Conservation (phyloP, 2,888 invertebrate genomes). For the Hyposoter didymator region DNA sequence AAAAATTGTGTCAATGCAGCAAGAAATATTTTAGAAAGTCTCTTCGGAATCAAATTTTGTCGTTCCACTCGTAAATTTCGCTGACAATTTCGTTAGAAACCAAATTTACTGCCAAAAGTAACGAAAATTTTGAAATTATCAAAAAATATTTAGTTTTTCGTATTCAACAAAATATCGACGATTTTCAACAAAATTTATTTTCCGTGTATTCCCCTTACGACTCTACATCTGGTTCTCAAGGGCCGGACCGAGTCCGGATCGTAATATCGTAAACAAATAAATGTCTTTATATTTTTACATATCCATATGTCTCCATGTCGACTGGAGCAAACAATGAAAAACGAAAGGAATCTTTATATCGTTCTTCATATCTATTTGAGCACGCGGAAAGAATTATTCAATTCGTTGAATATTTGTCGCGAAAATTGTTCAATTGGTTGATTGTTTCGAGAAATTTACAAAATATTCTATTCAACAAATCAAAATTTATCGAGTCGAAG, state of each 20-base stretch:
- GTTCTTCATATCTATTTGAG: not conserved
- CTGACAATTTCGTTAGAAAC: too few species aligned
- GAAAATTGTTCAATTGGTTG: not conserved
- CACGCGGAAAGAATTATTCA: not conserved
- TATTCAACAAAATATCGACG: too few species aligned
- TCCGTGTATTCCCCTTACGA: slow-evolving; percentile 43
- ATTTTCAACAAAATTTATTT: too few species aligned
- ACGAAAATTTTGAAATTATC: too few species aligned
- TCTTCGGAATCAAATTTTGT: too few species aligned
- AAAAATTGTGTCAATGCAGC: too few species aligned
- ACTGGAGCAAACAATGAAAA: not conserved
- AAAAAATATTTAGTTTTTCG: too few species aligned
- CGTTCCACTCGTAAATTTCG: too few species aligned
- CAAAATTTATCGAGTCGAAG: not conserved
- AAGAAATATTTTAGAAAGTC: too few species aligned
- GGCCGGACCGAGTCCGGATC: slow-evolving; percentile 54
- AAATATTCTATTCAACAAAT: not conserved
- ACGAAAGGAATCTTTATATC: not conserved
- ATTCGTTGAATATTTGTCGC: not conserved
- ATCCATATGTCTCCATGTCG: slow-evolving; percentile 24
- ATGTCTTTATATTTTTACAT: slow-evolving; percentile 61
- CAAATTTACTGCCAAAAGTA: too few species aligned
- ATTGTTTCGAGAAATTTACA: not conserved
- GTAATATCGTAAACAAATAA: slow-evolving; percentile 71
- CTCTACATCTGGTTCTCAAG: slow-evolving; percentile 53